phyloP scores from a whole-genome alignment of 2,113 vertebrate species.

The Castor canadensis region DNA sequence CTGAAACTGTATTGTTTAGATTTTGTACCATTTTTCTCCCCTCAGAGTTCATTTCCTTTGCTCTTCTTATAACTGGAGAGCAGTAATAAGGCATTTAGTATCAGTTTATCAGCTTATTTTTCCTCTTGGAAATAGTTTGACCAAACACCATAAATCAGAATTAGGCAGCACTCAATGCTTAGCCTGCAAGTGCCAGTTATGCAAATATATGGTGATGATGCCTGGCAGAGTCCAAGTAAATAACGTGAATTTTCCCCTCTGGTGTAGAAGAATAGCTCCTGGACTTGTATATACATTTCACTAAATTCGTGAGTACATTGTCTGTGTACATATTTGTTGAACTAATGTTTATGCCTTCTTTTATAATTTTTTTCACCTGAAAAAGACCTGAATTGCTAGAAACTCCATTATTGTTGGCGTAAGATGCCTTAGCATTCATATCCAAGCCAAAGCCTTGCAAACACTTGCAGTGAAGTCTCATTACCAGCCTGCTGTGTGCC shows the following conservation, averaged over 20 bases:
- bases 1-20: not conserved
- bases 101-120: not conserved
- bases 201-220: not conserved
- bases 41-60: not conserved
- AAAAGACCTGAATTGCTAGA: not conserved
- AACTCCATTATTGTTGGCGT: not conserved
- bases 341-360: not conserved
- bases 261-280: not conserved
- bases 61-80: not conserved
- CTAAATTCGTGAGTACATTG: not conserved
- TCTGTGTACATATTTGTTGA: not conserved
- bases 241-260: not conserved
- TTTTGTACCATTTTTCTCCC: not conserved
- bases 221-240: not conserved
- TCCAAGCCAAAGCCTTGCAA: not conserved
- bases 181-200: not conserved
- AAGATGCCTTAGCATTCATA: not conserved
- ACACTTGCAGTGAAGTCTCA: not conserved
- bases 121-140: not conserved
- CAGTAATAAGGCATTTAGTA: not conserved
- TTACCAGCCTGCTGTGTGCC: not conserved
- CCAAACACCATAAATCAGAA: not conserved
- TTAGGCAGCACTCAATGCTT: not conserved
- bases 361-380: not conserved
- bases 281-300: not conserved